Conservation (phyloP, 2,888 invertebrate species). For the Leptopilina syphax region DNA sequence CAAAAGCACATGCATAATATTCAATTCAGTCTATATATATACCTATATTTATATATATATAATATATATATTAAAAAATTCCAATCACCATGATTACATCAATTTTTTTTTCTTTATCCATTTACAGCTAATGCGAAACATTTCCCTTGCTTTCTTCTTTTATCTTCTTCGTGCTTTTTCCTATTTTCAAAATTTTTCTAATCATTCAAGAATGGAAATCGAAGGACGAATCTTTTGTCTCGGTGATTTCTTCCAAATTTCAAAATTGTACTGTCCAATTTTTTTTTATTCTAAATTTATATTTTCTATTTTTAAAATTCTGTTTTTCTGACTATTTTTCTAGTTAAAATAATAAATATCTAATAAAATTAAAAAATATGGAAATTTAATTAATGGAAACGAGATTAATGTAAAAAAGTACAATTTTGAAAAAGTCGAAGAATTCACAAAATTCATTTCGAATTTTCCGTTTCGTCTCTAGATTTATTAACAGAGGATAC, state of each 20-base stretch:
- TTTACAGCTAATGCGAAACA: constrained; percentile 38
- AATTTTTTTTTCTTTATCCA: constrained; percentile 19
- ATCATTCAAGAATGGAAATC: constrained; percentile 32
- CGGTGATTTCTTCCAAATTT: neutral
- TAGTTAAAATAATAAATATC: too few relatives aligned
- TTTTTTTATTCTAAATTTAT: neutral
- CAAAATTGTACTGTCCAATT: constrained; percentile 5
- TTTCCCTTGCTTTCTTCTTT: neutral
- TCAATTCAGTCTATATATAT: constrained; percentile 65
- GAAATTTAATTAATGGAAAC: neutral
- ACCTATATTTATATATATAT: constrained; percentile 32
- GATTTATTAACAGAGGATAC: constrained; percentile 35
- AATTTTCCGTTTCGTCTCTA: constrained; percentile 32
- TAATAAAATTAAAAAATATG: too few relatives aligned
- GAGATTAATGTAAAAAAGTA: neutral
- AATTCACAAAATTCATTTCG: constrained; percentile 45
- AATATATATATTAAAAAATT: constrained; percentile 52
- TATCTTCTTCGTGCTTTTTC: too few relatives aligned
- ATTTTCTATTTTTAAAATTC: neutral
- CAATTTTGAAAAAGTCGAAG: neutral
- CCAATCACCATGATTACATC: constrained; percentile 45
- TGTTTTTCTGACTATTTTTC: neutral
- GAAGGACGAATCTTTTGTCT: constrained; percentile 13
- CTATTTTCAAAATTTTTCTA: constrained; percentile 29
- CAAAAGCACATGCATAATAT: constrained; percentile 64